phyloP scores from a whole-genome alignment of 2,888 invertebrate genomes.

The Tipula lateralis region DNA sequence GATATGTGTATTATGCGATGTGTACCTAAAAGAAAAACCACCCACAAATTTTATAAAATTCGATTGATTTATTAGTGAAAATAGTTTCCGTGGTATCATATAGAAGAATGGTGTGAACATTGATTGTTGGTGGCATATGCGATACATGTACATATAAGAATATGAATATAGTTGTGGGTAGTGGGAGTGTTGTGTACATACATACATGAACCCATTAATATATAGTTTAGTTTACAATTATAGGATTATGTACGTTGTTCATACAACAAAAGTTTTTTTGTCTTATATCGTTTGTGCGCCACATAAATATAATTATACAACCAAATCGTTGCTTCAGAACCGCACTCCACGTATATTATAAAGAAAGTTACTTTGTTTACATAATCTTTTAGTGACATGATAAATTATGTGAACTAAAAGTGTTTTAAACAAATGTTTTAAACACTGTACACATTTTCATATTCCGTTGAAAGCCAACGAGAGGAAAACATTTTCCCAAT shows the following conservation, averaged over 20 bases:
- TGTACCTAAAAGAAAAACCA: neutral
- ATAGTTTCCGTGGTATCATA: neutral
- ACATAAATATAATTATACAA: neutral
- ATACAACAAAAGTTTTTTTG: neutral
- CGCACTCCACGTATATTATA: neutral
- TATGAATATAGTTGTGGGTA: neutral
- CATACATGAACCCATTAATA: neutral
- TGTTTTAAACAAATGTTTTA: neutral
- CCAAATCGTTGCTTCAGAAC: neutral
- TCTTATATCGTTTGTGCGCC: neutral
- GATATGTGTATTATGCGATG: neutral
- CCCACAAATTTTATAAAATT: neutral
- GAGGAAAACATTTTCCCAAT: conserved; percentile 16
- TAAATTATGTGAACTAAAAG: neutral
- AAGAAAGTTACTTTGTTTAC: neutral
- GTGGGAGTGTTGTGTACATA: neutral
- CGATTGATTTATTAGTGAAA: neutral
- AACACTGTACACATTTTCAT: neutral
- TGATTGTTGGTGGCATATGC: neutral
- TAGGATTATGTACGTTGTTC: neutral
- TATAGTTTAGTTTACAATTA: neutral
- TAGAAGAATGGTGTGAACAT: neutral
- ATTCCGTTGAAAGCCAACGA: neutral
- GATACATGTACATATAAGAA: neutral
- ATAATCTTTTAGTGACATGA: conserved; percentile 11